Conservation (phyloP, 1,140 invertebrate species). For the Doryteuthis pealeii region DNA sequence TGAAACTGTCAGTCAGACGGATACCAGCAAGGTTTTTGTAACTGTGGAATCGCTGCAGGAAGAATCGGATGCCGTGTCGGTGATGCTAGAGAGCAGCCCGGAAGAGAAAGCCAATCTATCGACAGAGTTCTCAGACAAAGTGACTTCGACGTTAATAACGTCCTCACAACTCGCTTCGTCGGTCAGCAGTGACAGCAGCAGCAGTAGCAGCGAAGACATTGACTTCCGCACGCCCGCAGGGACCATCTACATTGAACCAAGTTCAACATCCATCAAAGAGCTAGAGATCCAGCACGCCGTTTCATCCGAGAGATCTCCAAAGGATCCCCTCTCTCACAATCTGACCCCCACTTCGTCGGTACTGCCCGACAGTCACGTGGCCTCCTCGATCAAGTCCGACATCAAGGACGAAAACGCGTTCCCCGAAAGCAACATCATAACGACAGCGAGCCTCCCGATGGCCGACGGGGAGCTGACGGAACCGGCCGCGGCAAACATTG, state of each 20-base stretch:
- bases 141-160: no score
- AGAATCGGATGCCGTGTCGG: no score
- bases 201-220: not conserved
- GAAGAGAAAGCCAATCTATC: no score
- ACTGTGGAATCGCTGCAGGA: no score
- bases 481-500: slow-evolving; percentile 8
- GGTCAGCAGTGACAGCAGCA: no score
- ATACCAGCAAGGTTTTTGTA: no score
- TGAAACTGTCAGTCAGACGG: no score
- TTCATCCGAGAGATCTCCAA: not conserved
- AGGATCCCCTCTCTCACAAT: not conserved
- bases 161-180: no score
- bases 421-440: not conserved
- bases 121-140: no score
- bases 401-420: not conserved
- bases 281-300: not conserved
- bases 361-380: not conserved
- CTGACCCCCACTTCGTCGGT: not conserved
- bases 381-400: not conserved
- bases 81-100: no score
- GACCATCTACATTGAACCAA: slow-evolving; percentile 1
- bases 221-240: not conserved
- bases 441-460: not conserved
- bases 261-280: not conserved
- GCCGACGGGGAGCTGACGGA: not conserved